Evolutionary conservation across 1,140 invertebrate species (phyloP), one percentile per base, ranked within the genome.

Genomic region (Leptinotarsa undecemlineata): DNA sequence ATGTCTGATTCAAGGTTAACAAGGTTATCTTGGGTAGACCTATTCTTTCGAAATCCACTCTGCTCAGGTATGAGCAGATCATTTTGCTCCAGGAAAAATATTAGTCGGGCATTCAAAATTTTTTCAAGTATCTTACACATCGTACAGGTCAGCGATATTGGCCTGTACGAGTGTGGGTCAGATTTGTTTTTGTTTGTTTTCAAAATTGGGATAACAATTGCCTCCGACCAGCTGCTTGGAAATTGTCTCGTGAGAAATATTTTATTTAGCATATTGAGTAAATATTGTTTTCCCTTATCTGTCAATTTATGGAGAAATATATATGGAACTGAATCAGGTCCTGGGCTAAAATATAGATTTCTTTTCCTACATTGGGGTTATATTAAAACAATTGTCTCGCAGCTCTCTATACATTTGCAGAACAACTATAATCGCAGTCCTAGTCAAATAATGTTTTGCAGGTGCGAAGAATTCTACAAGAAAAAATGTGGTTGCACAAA

Each of bases 51-150:
- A 60, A 75, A 74, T 51, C 73, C 76, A 26, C 20, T 68, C 72
- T 77, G 76, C 15, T 21, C 19, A 61, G 72, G 13, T 23, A 26
- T 17, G 33, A 74, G 20, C 23, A 77, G 48, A 26, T 72, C 71
- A 23, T 69, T 69, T 19, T 42, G 2, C 74, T 77, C 76, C 47
- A 75, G 61, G 47, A 48, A 72, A 68, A 68, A 75, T 23, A 60
- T 19, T 63, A 74, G 60, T 17, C 76, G 21, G 42, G 69, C 48
- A 33, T 75, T 75, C 3, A 77, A 33, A n/a, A 74, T 77, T 75
- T 74, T 77, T 66, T 77, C 76, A 15, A 77, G 60, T 48, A 75
- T 60, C 23, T 77, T 77, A 60, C 69, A 75, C 67, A 70, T 62
- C 17, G 69, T 75, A 67, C 73, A 75, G 20, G 76, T 77, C 5